A percentile compares a stretch with the other conserved stretches of the same genome.
Evolutionary conservation across 2,888 invertebrate genomes (phyloP).

Genomic region (Drosophila percnosoma): DNA sequence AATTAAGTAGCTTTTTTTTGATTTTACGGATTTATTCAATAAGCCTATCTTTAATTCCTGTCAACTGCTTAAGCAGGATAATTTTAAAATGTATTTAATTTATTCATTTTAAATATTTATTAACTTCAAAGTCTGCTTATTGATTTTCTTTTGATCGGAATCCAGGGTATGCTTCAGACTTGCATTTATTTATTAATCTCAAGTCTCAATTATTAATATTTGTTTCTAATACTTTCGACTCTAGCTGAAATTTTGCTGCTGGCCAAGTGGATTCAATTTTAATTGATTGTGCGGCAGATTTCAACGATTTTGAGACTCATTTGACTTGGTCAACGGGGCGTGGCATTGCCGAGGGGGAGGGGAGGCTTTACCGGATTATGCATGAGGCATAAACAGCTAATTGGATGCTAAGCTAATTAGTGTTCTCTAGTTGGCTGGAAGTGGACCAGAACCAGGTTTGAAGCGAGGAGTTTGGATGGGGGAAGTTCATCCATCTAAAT

Average conservation of each 20-base stretch:
- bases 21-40: background rate
- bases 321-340: constrained; percentile 65
- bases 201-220: background rate
- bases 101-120: background rate
- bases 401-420: constrained; percentile 61
- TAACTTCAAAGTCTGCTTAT: accelerated
- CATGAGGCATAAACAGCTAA: constrained; percentile 48
- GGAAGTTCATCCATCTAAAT: background rate
- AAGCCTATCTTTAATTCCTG: background rate
- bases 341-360: constrained; percentile 31
- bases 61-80: background rate
- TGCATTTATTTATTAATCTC: background rate
- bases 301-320: constrained; percentile 68
- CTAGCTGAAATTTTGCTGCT: background rate
- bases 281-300: constrained; percentile 72
- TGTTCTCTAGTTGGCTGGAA: constrained; percentile 6
- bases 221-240: constrained; percentile 54
- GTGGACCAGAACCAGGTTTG: constrained; percentile 1
- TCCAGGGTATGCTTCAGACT: constrained; percentile 24
- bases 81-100: background rate
- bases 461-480: background rate
- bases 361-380: constrained; percentile 1
- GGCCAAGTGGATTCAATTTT: constrained; percentile 48
- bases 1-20: background rate
- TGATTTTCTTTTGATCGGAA: background rate